phyloP scores from a whole-genome alignment of 2,888 invertebrate species.

The Ernsta delagoae region DNA sequence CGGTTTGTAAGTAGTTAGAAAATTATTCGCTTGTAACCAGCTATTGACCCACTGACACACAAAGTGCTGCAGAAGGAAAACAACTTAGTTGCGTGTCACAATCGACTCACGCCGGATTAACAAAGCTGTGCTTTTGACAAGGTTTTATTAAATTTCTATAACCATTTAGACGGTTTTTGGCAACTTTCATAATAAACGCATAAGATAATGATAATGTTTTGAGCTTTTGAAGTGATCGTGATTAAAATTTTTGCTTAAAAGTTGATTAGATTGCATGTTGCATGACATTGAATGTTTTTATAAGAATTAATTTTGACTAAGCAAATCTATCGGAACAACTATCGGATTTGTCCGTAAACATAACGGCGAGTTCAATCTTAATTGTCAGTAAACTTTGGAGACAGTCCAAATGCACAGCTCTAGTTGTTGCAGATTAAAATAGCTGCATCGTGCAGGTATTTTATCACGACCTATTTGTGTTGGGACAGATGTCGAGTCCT shows the following conservation, averaged over 20 bases:
- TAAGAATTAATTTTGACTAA: no score
- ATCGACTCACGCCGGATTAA: slow-evolving; percentile 30
- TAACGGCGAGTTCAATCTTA: slow-evolving; percentile 47
- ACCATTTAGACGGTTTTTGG: slow-evolving; percentile 3
- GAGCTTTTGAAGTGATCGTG: no score
- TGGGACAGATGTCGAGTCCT: slow-evolving; percentile 57
- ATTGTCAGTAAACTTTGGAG: slow-evolving; percentile 64
- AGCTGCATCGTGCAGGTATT: slow-evolving; percentile 61
- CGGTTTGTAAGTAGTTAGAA: slow-evolving; percentile 72
- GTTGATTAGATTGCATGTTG: no score
- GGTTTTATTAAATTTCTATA: slow-evolving; percentile 10
- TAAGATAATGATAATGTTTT: not conserved
- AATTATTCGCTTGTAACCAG: slow-evolving; percentile 69
- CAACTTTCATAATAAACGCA: slow-evolving; percentile 5
- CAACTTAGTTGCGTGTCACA: slow-evolving; percentile 68
- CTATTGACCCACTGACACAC: slow-evolving; percentile 82
- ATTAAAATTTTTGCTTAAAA: no score
- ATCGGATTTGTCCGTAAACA: slow-evolving; percentile 25
- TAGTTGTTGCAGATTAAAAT: slow-evolving; percentile 72
- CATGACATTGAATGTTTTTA: no score
- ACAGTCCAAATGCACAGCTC: slow-evolving; percentile 73
- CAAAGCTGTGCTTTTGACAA: slow-evolving; percentile 7
- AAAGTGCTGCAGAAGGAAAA: slow-evolving; percentile 71
- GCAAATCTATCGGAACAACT: no score
- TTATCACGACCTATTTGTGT: slow-evolving; percentile 67